Evolutionary conservation across 2,113 vertebrate genomes (phyloP).

Genomic region (Erythrolamprus reginae): DNA sequence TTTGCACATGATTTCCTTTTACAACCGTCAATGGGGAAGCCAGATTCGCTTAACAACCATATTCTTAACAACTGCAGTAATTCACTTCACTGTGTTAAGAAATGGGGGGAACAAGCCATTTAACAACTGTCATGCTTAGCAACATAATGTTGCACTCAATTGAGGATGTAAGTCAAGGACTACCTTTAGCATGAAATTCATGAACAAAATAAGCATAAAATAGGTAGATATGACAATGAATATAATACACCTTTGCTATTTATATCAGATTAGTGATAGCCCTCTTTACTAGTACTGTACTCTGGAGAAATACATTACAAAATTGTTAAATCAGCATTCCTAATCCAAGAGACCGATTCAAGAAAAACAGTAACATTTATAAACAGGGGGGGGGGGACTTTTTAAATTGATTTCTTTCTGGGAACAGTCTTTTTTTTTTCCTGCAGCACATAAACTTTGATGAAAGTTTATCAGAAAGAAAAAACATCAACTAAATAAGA

Average conservation of each 20-base stretch:
- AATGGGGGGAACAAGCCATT: not conserved
- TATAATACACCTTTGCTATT: conserved; percentile 7
- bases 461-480: not conserved
- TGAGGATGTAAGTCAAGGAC: too few species aligned
- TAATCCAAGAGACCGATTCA: not conserved
- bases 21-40: not conserved
- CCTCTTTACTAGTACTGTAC: not conserved
- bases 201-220: conserved; percentile 36
- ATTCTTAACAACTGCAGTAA: not conserved
- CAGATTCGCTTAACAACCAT: not conserved
- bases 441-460: not conserved
- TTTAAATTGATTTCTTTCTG: not conserved
- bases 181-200: not conserved
- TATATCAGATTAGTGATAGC: conserved; percentile 2
- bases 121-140: not conserved
- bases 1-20: not conserved
- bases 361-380: not conserved
- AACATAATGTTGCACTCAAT: not conserved
- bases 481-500: not conserved
- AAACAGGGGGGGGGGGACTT: not conserved
- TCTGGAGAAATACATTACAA: not conserved
- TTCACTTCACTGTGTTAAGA: not conserved
- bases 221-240: conserved; percentile 46
- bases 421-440: not conserved
- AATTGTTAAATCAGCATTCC: not conserved